phyloP scores from a whole-genome alignment of 1,140 invertebrate genomes.

The Drosophila pachea region DNA sequence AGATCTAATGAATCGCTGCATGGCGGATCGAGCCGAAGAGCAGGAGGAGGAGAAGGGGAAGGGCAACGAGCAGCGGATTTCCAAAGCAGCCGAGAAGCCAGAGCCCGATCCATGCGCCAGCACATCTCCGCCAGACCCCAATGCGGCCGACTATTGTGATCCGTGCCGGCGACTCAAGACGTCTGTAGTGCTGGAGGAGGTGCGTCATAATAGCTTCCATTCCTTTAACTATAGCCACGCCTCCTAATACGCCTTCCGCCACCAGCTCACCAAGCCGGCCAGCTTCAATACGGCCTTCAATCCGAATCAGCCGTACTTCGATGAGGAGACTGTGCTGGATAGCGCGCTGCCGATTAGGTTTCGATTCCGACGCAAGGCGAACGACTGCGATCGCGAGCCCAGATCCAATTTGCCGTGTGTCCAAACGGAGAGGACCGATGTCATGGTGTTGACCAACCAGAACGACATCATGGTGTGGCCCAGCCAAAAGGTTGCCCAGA shows the following conservation, averaged over 20 bases:
- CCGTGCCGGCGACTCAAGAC: conserved; percentile 50
- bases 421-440: conserved; percentile 55
- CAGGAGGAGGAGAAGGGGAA: conserved; percentile 5
- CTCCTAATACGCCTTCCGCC: no score
- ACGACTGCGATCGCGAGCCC: conserved; percentile 43
- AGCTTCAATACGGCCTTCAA: conserved; percentile 44
- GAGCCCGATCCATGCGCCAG: conserved; percentile 37
- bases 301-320: conserved; percentile 40
- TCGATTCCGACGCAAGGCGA: conserved; percentile 55
- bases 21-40: neutral
- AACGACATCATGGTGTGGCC: conserved; percentile 67
- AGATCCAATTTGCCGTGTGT: conserved; percentile 41
- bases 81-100: neutral
- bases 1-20: conserved; percentile 46
- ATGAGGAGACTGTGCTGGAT: conserved; percentile 66
- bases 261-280: conserved; percentile 45
- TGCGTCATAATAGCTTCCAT: neutral
- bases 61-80: neutral
- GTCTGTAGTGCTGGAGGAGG: conserved; percentile 60
- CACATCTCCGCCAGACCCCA: conserved; percentile 4
- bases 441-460: conserved; percentile 57
- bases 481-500: conserved; percentile 60
- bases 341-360: conserved; percentile 54
- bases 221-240: neutral
- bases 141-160: conserved; percentile 39